Conservation (phyloP, 2,113 vertebrate species). For the Rhagologus leucostigma region DNA sequence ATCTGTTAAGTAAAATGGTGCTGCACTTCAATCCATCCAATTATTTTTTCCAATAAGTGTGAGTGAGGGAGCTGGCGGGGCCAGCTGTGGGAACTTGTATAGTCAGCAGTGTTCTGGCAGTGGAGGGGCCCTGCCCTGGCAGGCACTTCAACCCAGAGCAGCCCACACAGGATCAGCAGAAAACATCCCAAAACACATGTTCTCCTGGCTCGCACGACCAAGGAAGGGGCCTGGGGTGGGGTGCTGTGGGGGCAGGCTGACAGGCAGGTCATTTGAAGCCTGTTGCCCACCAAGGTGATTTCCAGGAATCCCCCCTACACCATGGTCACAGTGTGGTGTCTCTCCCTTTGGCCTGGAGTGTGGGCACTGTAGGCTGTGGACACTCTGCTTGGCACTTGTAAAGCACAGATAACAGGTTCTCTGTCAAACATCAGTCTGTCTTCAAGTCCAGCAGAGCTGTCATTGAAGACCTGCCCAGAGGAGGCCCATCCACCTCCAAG, state of each 20-base stretch:
- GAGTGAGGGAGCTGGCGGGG: background rate
- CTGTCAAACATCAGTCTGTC: background rate
- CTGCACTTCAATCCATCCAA: constrained; percentile 56
- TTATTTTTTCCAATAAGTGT: constrained; percentile 51
- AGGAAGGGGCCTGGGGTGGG: background rate
- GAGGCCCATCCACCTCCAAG: background rate
- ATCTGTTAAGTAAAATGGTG: constrained; percentile 50
- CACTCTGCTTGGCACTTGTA: background rate
- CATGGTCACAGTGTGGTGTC: background rate
- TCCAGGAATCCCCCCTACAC: rapidly evolving
- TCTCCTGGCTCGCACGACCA: rapidly evolving
- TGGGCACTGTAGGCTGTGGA: background rate
- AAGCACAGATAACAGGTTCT: background rate
- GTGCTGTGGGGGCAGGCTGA: background rate
- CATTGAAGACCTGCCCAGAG: background rate
- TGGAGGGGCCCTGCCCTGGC: background rate
- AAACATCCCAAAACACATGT: background rate
- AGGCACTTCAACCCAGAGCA: background rate
- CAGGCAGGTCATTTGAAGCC: background rate
- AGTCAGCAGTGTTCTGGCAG: background rate
- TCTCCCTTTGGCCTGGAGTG: background rate
- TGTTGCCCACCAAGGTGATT: background rate
- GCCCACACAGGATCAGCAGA: rapidly evolving
- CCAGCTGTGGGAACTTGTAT: background rate
- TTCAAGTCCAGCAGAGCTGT: background rate